Conservation (phyloP, 2,888 invertebrate genomes). For the Agrotis ipsilon region DNA sequence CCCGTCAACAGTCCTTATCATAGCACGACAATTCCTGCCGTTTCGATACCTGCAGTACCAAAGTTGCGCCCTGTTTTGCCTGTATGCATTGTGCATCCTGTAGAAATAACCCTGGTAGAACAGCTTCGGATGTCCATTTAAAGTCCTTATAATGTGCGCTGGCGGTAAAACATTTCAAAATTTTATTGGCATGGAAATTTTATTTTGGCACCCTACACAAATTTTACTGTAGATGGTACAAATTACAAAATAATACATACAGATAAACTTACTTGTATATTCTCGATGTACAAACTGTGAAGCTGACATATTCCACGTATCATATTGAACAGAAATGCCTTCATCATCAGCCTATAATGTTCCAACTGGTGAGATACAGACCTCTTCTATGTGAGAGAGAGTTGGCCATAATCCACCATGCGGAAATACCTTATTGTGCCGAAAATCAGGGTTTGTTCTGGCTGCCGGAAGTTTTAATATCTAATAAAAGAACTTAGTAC, state of each 20-base stretch:
- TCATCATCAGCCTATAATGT: too few species aligned
- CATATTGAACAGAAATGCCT: too few species aligned
- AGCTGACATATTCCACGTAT: too few species aligned
- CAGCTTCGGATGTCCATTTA: conserved; percentile 74
- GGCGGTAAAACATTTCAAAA: conserved; percentile 29
- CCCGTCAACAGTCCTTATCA: conserved; percentile 61
- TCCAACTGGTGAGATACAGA: too few species aligned
- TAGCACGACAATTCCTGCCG: conserved; percentile 53
- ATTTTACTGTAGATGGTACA: too few species aligned
- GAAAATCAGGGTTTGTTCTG: neutral
- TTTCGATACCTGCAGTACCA: conserved; percentile 77
- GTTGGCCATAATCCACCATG: too few species aligned
- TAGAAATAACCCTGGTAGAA: conserved; percentile 73
- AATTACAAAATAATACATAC: neutral
- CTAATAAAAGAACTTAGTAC: neutral
- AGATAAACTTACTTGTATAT: too few species aligned
- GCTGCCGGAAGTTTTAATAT: neutral
- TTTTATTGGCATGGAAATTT: neutral
- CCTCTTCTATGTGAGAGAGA: too few species aligned
- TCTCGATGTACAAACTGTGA: too few species aligned
- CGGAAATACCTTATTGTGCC: conserved; percentile 7
- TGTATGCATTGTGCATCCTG: conserved; percentile 77
- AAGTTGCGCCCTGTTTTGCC: conserved; percentile 70
- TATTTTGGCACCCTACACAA: neutral
- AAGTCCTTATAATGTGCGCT: conserved; percentile 59